Conservation (phyloP, 2,888 invertebrate species). For the Mellilla xanthometata region DNA sequence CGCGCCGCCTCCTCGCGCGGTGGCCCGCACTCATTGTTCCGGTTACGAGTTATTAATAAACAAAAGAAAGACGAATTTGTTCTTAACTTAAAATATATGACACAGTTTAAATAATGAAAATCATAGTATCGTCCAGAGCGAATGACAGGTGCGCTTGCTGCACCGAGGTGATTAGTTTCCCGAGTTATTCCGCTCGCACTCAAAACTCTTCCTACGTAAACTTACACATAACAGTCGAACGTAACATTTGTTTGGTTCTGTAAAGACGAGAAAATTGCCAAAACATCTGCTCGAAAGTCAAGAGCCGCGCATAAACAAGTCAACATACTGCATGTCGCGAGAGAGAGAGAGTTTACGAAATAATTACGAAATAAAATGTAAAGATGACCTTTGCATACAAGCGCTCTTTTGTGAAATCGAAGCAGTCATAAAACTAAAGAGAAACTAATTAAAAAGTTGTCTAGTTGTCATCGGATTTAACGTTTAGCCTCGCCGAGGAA, state of each 20-base stretch:
- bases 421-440: slow-evolving; percentile 2
- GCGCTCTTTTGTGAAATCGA: not conserved
- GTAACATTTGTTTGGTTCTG: slow-evolving; percentile 24
- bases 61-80: slow-evolving; percentile 73
- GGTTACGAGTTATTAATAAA: slow-evolving; percentile 78
- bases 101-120: slow-evolving; percentile 65
- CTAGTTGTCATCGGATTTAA: slow-evolving; percentile 41
- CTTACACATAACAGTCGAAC: slow-evolving; percentile 29
- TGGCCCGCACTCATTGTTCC: slow-evolving; percentile 76
- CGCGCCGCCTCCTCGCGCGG: slow-evolving; percentile 66
- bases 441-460: slow-evolving; percentile 35
- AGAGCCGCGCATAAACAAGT: slow-evolving; percentile 25
- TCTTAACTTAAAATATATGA: slow-evolving; percentile 67
- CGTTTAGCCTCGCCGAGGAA: slow-evolving; percentile 44
- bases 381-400: slow-evolving; percentile 1
- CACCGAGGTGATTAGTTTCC: slow-evolving; percentile 28
- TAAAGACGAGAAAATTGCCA: slow-evolving; percentile 27
- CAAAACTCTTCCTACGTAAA: slow-evolving; percentile 27
- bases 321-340: slow-evolving; percentile 3
- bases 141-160: slow-evolving; percentile 28
- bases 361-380: not conserved
- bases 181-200: slow-evolving; percentile 26
- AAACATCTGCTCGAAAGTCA: slow-evolving; percentile 26
- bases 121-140: slow-evolving; percentile 44
- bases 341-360: too few species aligned